These are phyloP conservation scores for Symphodus melops DNA, from an alignment of 2,113 vertebrate genomes.

Conservation along the genomic window DNA sequence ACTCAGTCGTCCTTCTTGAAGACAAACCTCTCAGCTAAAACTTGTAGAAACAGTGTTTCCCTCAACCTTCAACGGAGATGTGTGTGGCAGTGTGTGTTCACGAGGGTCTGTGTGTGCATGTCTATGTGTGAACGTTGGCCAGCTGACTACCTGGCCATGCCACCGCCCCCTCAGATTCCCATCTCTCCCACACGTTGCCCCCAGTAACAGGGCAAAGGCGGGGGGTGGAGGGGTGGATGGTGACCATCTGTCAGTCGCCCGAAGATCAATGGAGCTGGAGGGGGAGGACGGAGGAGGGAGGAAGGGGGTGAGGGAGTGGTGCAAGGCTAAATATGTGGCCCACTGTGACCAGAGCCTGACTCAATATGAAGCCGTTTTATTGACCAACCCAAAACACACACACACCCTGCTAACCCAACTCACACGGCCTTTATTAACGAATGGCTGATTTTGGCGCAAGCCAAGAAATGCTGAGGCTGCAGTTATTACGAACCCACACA, in stretches of 20 bases:
- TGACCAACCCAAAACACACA: conserved; percentile 66
- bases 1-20: conserved; percentile 21
- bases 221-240: conserved; percentile 31
- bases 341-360: conserved; percentile 68
- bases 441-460: conserved; percentile 46
- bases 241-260: conserved; percentile 82
- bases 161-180: conserved; percentile 55
- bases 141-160: conserved; percentile 63
- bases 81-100: conserved; percentile 8
- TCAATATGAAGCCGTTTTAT: conserved; percentile 75
- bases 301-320: conserved; percentile 40
- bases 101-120: background rate
- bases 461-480: conserved; percentile 29
- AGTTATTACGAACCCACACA: background rate
- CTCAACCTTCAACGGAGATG: background rate
- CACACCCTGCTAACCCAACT: conserved; percentile 56
- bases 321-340: conserved; percentile 75
- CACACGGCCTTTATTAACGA: conserved; percentile 70
- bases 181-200: conserved; percentile 67
- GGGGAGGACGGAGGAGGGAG: conserved; percentile 28
- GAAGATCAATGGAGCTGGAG: conserved; percentile 76
- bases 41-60: background rate
- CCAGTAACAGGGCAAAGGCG: conserved; percentile 62
- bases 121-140: background rate
- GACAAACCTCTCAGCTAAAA: conserved; percentile 12